A percentile compares a stretch with the other conserved stretches of the same genome.
Conservation (phyloP, 2,113 vertebrate species). For the Rousettus leschenaultii region DNA sequence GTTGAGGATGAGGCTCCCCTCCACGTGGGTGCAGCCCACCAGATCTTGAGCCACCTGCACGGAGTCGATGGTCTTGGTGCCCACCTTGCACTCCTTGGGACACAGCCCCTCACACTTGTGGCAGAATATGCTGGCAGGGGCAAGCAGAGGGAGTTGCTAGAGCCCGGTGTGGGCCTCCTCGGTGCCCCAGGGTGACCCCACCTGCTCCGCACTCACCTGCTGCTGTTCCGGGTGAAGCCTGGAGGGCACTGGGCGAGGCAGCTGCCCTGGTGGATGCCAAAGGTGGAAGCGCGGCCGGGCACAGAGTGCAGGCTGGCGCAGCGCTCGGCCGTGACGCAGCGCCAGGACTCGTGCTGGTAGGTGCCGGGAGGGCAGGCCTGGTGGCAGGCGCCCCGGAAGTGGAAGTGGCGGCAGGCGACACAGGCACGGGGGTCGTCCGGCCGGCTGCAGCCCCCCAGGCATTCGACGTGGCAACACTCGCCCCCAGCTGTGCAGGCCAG, state of each 20-base stretch:
- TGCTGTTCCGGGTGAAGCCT: slow-evolving; percentile 82
- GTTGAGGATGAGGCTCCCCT: slow-evolving; percentile 87
- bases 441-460: slow-evolving; percentile 83
- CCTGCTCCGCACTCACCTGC: slow-evolving; percentile 75
- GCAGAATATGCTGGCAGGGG: slow-evolving; percentile 83
- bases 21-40: slow-evolving; percentile 84
- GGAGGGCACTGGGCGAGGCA: slow-evolving; percentile 84
- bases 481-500: slow-evolving; percentile 72
- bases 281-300: slow-evolving; percentile 78
- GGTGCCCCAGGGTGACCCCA: not conserved
- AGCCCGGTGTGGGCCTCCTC: not conserved
- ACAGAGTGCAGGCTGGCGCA: slow-evolving; percentile 83
- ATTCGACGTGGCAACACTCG: slow-evolving; percentile 85
- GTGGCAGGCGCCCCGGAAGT: slow-evolving; percentile 83
- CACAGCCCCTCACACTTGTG: slow-evolving; percentile 86
- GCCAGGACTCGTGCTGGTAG: slow-evolving; percentile 86
- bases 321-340: slow-evolving; percentile 82
- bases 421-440: slow-evolving; percentile 78
- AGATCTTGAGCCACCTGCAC: slow-evolving; percentile 80
- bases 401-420: slow-evolving; percentile 84
- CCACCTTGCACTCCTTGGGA: slow-evolving; percentile 87
- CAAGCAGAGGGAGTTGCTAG: not conserved
- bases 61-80: slow-evolving; percentile 87
- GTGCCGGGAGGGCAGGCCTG: slow-evolving; percentile 81
- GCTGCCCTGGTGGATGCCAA: slow-evolving; percentile 81